A percentile compares a stretch with the other conserved stretches of the same genome.
Conservation (phyloP, 1,140 invertebrate species). For the Popillia japonica region DNA sequence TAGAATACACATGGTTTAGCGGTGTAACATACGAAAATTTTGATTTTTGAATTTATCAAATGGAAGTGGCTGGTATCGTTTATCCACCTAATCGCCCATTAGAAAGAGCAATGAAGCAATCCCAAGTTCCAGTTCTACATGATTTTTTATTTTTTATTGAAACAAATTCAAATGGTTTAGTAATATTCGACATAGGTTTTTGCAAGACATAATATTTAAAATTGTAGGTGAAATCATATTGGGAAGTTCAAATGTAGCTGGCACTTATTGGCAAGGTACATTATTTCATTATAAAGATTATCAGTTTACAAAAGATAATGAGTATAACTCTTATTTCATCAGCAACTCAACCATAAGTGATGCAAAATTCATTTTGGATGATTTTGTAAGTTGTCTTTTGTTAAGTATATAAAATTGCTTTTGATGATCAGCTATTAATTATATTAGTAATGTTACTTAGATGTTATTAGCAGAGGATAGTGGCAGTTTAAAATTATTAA, state of each 20-base stretch:
- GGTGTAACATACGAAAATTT: background rate
- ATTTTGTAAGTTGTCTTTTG: conserved; percentile 42
- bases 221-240: conserved; percentile 50
- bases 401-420: too few species aligned
- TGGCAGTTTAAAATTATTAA: conserved; percentile 46
- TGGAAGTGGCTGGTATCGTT: conserved; percentile 35
- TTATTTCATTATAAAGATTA: conserved; percentile 47
- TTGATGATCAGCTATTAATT: conserved; percentile 16
- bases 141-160: conserved; percentile 50
- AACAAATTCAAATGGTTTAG: conserved; percentile 46
- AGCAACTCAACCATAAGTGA: conserved; percentile 46
- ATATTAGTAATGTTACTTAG: conserved; percentile 38
- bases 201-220: background rate
- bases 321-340: conserved; percentile 46
- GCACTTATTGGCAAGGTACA: conserved; percentile 52
- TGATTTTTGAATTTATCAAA: background rate
- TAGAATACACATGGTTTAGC: too few species aligned
- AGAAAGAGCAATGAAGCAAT: conserved; percentile 45
- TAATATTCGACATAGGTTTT: background rate
- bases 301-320: conserved; percentile 41
- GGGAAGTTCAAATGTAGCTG: conserved; percentile 48
- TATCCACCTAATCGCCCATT: conserved; percentile 52
- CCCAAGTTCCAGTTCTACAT: conserved; percentile 47
- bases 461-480: conserved; percentile 52
- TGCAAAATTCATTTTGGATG: conserved; percentile 50